phyloP scores from a whole-genome alignment of 1,140 invertebrate genomes.

The Papilio helenus region DNA sequence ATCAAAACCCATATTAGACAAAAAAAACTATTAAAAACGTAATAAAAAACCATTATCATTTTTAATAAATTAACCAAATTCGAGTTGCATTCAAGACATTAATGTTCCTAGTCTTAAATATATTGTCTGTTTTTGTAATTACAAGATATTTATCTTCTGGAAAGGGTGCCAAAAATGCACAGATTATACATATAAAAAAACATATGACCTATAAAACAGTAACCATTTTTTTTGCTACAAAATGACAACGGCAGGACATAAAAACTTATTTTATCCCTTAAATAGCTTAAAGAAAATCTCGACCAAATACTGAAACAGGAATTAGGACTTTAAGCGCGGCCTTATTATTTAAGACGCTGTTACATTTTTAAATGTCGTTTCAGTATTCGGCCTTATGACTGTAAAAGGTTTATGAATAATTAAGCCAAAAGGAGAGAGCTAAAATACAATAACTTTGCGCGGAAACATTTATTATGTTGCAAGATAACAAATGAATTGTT shows the following conservation, averaged over 20 bases:
- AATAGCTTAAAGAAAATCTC: not conserved
- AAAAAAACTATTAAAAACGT: not conserved
- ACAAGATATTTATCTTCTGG: constrained; percentile 28
- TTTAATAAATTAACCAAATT: not conserved
- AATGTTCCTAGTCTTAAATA: not conserved
- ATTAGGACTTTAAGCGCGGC: too few species aligned
- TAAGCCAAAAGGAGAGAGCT: not conserved
- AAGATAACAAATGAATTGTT: not conserved
- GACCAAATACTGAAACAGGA: too few species aligned
- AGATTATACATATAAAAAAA: not conserved
- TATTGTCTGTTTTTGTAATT: constrained; percentile 16
- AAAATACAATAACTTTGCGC: not conserved
- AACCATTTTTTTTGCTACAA: not conserved
- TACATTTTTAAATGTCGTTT: too few species aligned
- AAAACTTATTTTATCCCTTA: not conserved
- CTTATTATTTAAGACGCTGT: too few species aligned
- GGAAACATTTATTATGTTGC: not conserved
- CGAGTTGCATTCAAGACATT: not conserved
- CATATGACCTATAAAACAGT: not conserved
- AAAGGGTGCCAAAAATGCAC: constrained; percentile 19
- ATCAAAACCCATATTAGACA: too few species aligned
- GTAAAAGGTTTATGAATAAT: not conserved
- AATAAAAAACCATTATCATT: not conserved
- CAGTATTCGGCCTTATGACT: not conserved
- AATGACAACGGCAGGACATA: not conserved